Percentiles rank a stretch among this genome's conserved stretches.
phyloP scores from a whole-genome alignment of 2,888 invertebrate genomes.

The Dicycla oo region DNA sequence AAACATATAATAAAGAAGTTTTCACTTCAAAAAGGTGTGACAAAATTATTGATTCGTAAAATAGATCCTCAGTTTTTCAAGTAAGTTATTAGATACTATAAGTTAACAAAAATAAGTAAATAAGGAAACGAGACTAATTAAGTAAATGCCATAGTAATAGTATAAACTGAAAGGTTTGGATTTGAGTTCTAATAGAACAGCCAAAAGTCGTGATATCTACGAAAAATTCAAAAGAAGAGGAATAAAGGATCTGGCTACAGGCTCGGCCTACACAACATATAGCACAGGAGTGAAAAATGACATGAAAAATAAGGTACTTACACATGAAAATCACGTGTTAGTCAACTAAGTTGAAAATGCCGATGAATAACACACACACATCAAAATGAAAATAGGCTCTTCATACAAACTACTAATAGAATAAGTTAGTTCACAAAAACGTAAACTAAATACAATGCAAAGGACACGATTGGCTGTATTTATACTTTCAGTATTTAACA shows the following conservation, averaged over 20 bases:
- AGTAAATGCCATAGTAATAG: slow-evolving; percentile 55
- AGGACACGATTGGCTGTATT: slow-evolving; percentile 14
- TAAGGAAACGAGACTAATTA: slow-evolving; percentile 45
- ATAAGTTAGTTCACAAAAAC: slow-evolving; percentile 54
- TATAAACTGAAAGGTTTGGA: slow-evolving; percentile 13
- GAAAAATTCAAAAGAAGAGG: not conserved
- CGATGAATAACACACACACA: slow-evolving; percentile 53
- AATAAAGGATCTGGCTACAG: slow-evolving; percentile 23
- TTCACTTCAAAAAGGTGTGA: not conserved
- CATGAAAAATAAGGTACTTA: slow-evolving; percentile 49
- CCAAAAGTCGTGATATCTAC: not conserved
- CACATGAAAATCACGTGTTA: slow-evolving; percentile 43
- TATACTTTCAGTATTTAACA: slow-evolving; percentile 35
- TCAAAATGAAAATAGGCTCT: slow-evolving; percentile 44
- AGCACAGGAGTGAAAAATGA: slow-evolving; percentile 57
- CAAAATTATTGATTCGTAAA: not conserved
- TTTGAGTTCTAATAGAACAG: not conserved
- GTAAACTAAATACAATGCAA: slow-evolving; percentile 40
- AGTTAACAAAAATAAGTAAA: not conserved
- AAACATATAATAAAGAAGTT: not conserved
- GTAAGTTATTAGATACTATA: not conserved
- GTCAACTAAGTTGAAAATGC: slow-evolving; percentile 50
- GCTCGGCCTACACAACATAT: slow-evolving; percentile 33
- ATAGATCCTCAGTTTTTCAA: slow-evolving; percentile 5
- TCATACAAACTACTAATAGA: slow-evolving; percentile 44